Conservation (phyloP, 2,797 vertebrate species). For the Melanogrammus aeglefinus region DNA sequence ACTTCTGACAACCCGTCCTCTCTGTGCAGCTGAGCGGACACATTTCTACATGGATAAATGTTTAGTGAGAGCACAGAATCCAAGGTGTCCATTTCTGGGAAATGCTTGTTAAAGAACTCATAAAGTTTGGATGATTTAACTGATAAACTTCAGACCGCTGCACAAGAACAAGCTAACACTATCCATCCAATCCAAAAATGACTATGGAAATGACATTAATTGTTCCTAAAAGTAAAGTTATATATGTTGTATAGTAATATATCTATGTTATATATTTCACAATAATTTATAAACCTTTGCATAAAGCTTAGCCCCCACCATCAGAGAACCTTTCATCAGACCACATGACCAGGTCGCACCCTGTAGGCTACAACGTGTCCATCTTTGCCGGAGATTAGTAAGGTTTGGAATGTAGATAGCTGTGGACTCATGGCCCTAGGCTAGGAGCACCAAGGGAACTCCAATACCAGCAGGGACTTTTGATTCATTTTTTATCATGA, state of each 20-base stretch:
- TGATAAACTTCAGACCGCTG: neutral
- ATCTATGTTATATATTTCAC: neutral
- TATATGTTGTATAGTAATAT: too few relatives aligned
- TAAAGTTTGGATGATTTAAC: neutral
- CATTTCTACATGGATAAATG: neutral
- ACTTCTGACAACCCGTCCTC: neutral
- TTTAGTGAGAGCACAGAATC: neutral
- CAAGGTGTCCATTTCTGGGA: neutral
- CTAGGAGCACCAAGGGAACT: neutral
- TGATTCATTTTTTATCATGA: neutral
- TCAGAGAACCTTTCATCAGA: slow-evolving; percentile 48
- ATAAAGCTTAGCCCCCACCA: neutral
- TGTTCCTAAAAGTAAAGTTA: neutral
- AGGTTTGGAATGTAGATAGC: slow-evolving; percentile 47
- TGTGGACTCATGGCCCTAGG: neutral
- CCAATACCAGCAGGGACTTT: neutral
- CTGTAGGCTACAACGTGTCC: slow-evolving; percentile 22
- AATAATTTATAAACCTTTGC: neutral
- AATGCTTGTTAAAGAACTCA: neutral
- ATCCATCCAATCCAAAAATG: neutral
- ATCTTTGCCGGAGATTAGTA: slow-evolving; percentile 43
- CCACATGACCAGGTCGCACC: slow-evolving; percentile 46
- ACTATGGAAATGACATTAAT: neutral
- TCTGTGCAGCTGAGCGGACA: neutral
- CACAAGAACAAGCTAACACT: neutral